A percentile compares a stretch with the other conserved stretches of the same genome.
phyloP scores from a whole-genome alignment of 2,888 invertebrate species.

The Dryobota labecula region DNA sequence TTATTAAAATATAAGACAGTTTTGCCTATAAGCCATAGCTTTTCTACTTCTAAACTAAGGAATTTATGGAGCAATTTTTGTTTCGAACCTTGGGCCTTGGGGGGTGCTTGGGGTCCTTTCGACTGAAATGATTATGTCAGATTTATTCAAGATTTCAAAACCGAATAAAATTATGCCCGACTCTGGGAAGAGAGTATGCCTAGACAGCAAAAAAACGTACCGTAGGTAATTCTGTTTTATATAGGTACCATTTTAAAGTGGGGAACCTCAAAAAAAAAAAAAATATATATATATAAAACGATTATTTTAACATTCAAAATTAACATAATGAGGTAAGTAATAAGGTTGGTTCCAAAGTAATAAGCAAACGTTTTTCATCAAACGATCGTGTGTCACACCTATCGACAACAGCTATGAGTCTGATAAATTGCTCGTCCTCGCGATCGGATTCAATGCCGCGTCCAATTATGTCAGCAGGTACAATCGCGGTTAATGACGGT shows the following conservation, averaged over 20 bases:
- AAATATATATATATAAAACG: no score
- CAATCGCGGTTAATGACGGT: background rate
- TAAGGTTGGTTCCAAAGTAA: no score
- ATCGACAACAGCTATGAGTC: conserved; percentile 9
- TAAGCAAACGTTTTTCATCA: background rate
- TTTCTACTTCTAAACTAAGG: background rate
- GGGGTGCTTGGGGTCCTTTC: no score
- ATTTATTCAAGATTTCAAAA: background rate
- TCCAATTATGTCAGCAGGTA: conserved; percentile 13
- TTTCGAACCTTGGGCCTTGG: background rate
- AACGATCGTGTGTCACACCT: conserved; percentile 6
- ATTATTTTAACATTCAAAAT: no score
- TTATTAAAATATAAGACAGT: no score
- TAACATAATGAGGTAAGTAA: no score
- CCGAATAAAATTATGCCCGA: no score
- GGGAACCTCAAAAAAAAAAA: background rate
- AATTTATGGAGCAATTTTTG: background rate
- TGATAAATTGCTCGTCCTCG: conserved; percentile 4
- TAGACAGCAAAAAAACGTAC: background rate
- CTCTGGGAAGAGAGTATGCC: no score
- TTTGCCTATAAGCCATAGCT: no score
- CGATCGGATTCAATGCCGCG: conserved; percentile 42
- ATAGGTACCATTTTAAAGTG: background rate
- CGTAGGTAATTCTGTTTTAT: background rate
- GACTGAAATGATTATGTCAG: no score